Evolutionary conservation across 2,888 invertebrate species (phyloP).

Genomic region (Standfussiana lucernea): DNA sequence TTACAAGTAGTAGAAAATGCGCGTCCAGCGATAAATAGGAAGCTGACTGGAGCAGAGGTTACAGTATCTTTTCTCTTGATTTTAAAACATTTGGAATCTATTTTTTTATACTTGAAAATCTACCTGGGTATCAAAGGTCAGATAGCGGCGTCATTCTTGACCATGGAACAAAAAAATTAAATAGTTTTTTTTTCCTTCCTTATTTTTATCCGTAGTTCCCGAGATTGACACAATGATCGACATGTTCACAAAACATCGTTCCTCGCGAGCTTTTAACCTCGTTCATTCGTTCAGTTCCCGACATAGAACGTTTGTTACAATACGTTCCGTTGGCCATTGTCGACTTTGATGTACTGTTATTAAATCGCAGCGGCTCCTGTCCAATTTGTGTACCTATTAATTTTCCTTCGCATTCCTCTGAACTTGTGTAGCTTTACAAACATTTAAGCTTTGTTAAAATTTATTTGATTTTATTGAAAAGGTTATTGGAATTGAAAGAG

Average conservation of each 20-base stretch:
- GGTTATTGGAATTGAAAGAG: constrained; percentile 7
- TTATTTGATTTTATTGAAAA: constrained; percentile 38
- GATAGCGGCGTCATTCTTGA: not conserved
- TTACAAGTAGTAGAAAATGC: not conserved
- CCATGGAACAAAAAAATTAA: constrained; percentile 25
- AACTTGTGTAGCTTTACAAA: constrained; percentile 34
- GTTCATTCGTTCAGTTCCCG: constrained; percentile 80
- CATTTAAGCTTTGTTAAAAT: constrained; percentile 32
- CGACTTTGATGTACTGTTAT: constrained; percentile 77
- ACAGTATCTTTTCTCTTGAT: not conserved
- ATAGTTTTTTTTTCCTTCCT: not conserved
- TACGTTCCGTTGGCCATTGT: constrained; percentile 75
- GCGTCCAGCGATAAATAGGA: not conserved
- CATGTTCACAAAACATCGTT: constrained; percentile 85
- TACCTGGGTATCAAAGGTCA: not conserved
- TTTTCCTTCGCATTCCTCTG: constrained; percentile 50
- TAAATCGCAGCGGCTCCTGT: constrained; percentile 70
- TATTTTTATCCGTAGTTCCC: constrained; percentile 62
- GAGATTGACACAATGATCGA: constrained; percentile 80
- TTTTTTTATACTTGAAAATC: not conserved
- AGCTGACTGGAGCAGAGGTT: not conserved
- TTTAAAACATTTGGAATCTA: not conserved
- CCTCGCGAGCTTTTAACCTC: constrained; percentile 86
- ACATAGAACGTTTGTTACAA: constrained; percentile 80
- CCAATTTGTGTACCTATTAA: constrained; percentile 60